Conservation (phyloP, 1,140 invertebrate genomes). For the Aphelinus atriplicis region DNA sequence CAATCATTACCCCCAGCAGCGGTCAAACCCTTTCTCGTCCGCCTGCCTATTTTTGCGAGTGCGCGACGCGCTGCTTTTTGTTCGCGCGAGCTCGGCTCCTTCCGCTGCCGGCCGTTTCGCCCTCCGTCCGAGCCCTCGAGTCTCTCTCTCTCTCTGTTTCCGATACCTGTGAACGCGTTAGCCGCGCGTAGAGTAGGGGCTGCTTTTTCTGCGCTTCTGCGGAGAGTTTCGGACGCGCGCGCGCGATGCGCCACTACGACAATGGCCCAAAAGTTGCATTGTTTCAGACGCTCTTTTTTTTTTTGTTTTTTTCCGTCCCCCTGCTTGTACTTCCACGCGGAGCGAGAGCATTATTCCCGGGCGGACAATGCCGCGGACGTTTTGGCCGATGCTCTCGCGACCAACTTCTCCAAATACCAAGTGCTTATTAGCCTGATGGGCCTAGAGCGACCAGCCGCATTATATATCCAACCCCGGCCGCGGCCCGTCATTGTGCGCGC, state of each 20-base stretch:
- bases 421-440: constrained; percentile 29
- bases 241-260: not conserved
- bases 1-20: too few relatives aligned
- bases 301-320: not conserved
- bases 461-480: too few relatives aligned
- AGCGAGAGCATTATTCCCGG: not conserved
- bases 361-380: constrained; percentile 4
- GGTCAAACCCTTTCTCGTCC: too few relatives aligned
- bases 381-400: not conserved
- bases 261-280: constrained; percentile 39
- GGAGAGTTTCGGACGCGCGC: not conserved
- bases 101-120: too few relatives aligned
- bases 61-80: too few relatives aligned
- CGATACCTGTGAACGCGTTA: constrained; percentile 19
- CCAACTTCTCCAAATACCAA: too few relatives aligned
- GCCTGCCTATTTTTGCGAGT: too few relatives aligned
- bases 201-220: not conserved
- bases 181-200: not conserved
- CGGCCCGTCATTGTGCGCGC: too few relatives aligned
- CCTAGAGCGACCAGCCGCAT: not conserved
- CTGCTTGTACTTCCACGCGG: not conserved
- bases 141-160: constrained; percentile 1
- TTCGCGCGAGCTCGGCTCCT: too few relatives aligned
- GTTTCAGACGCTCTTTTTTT: constrained; percentile 23
- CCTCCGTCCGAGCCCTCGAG: too few relatives aligned